A percentile compares a stretch with the other conserved stretches of the same genome.
phyloP scores from a whole-genome alignment of 2,797 vertebrate species.

The Catamblyrhynchus diadema region DNA sequence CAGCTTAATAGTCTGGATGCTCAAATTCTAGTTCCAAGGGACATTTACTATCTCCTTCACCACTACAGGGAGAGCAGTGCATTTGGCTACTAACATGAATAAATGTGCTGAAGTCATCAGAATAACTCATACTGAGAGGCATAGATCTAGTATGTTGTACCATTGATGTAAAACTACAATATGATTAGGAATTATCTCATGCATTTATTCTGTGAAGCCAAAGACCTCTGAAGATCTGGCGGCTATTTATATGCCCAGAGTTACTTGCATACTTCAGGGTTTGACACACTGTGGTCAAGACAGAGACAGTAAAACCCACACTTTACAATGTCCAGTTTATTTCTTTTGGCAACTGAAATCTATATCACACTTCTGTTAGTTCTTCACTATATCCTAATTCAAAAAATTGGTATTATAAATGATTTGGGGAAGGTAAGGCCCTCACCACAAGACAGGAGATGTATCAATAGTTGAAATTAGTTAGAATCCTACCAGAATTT shows the following conservation, averaged over 20 bases:
- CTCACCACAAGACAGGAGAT: not conserved
- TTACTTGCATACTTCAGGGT: not conserved
- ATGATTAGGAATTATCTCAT: not conserved
- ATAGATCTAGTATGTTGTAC: not conserved
- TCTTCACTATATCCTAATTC: not conserved
- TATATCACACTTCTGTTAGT: not conserved
- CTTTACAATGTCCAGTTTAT: not conserved
- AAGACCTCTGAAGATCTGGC: not conserved
- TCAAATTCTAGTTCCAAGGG: not conserved
- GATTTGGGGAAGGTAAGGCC: not conserved
- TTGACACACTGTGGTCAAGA: not conserved
- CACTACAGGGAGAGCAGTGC: not conserved
- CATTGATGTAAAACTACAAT: not conserved
- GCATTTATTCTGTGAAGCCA: not conserved
- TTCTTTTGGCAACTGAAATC: not conserved
- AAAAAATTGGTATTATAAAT: not conserved
- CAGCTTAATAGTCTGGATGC: not conserved
- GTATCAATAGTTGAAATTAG: not conserved
- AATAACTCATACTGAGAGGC: not conserved
- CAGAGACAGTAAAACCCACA: not conserved
- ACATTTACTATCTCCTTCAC: not conserved
- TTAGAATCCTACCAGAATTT: not conserved
- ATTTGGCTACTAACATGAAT: not conserved
- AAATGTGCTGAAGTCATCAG: not conserved
- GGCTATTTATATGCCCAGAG: not conserved